Evolutionary conservation across 2,113 vertebrate genomes (phyloP).

Genomic region (Semnornis frantzii): DNA sequence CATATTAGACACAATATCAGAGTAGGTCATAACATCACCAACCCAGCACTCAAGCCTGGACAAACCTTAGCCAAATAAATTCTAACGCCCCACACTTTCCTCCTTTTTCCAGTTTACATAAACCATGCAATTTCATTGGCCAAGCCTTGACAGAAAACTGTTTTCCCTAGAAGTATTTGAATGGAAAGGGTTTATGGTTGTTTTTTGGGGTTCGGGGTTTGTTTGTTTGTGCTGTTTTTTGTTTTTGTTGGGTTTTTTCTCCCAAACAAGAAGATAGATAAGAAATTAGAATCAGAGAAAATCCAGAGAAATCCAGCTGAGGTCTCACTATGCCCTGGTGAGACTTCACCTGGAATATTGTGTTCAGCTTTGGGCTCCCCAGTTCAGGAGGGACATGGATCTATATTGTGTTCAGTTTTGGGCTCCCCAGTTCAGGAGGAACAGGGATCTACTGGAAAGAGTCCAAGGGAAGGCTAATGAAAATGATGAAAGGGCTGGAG

Average conservation of each 20-base stretch:
- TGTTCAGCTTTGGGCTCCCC: too few relatives aligned
- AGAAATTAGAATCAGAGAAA: not conserved
- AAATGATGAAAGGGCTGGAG: too few relatives aligned
- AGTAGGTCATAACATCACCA: not conserved
- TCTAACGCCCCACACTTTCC: not conserved
- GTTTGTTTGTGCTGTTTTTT: too few relatives aligned
- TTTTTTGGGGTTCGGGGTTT: too few relatives aligned
- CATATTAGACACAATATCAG: not conserved
- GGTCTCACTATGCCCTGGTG: too few relatives aligned
- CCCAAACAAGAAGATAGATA: not conserved
- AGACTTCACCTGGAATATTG: too few relatives aligned
- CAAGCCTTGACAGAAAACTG: not conserved
- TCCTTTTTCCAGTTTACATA: not conserved
- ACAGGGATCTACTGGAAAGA: too few relatives aligned
- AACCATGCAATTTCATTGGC: accelerated
- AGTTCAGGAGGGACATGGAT: too few relatives aligned
- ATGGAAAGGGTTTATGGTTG: not conserved
- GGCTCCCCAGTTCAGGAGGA: too few relatives aligned
- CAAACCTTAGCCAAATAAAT: not conserved
- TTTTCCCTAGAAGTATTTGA: not conserved
- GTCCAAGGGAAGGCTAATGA: too few relatives aligned
- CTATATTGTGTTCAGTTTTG: too few relatives aligned
- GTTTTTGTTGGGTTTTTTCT: not conserved
- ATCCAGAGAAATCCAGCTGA: too few relatives aligned
- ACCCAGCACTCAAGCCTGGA: not conserved